Base-by-base conservation (phyloP, 2,113 vertebrate genomes). In the Daphoenositta chrysoptera region DNA sequence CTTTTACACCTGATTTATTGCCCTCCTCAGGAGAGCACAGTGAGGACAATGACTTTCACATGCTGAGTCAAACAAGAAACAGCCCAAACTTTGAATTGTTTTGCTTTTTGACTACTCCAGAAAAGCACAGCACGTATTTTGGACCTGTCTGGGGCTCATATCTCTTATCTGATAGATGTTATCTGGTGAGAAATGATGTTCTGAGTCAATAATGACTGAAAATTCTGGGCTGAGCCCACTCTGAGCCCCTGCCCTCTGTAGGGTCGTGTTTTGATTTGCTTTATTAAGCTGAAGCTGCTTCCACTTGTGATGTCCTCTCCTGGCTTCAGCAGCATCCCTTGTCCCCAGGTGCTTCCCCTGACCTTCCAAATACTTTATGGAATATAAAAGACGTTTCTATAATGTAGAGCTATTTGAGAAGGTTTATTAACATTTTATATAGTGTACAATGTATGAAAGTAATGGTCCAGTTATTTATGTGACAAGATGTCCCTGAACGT, bases 361-460 rank as follows among this genome's bases (percentile, higher is more conserved):
- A 76, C 54, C 68, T 69, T 50, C 70, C 48, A 81, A 70, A 93
- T 61, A 93, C 87, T 79, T 75, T n/a, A 33, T n/a, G 72, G 60
- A 54, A 80, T 90, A 77, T 58, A 85, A 96, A 97, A 88, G 45
- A 58, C 10, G 15, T 72, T 90, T 76, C 76, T 83, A 56, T 81
- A 94, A 93, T 20, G 42, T 10, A 71, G 40, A 81, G 51, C 48
- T 76, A 51, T 89, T 96, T 89, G 57, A 81, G 97, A 92, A 90
- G 63, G 48, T 91, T 95, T 97, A 97, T 96, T 96, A 96, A 94
- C 69, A 73, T 96, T 96, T 97, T 97, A 97, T 93, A 27, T 54
- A 84, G 93, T 90, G 73, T 87, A 92, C 81, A 83, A 47, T 64
- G 54, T 87, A 71, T 35, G 89, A 72, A 94, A 93, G 87, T 83